These are phyloP conservation scores for Cuniculus paca DNA, from an alignment of 2,797 vertebrate species.

Conservation along the genomic window DNA sequence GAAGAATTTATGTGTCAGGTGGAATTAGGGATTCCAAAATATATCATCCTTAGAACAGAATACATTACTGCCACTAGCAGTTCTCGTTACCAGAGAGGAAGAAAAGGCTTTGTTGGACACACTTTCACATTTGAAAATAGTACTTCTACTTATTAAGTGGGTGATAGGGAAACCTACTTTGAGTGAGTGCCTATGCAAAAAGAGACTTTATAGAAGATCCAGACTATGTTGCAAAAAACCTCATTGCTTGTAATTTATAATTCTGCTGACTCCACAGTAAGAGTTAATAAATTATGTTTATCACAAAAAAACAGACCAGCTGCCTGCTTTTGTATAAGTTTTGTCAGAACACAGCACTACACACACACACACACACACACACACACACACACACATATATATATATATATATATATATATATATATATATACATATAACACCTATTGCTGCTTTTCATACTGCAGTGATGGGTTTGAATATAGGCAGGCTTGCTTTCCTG, in stretches of 20 bases:
- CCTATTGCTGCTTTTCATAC: background rate
- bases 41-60: background rate
- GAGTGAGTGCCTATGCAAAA: background rate
- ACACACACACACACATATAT: too few species aligned
- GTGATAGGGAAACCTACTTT: background rate
- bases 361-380: too few species aligned
- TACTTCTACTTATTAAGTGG: background rate
- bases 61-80: background rate
- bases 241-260: background rate
- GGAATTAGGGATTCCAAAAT: background rate
- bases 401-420: too few species aligned
- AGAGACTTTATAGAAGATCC: background rate
- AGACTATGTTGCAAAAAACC: background rate
- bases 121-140: background rate
- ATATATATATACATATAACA: background rate
- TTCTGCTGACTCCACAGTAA: background rate
- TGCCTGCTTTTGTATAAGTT: background rate
- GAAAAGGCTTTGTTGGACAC: background rate
- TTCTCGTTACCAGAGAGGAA: background rate
- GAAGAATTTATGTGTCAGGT: background rate
- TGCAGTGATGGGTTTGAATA: background rate
- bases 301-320: background rate
- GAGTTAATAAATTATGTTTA: background rate
- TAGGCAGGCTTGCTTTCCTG: background rate
- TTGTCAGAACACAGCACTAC: background rate